These are phyloP conservation scores for Parnassius glacialis DNA, from an alignment of 2,888 invertebrate species.

Conservation along the genomic window DNA sequence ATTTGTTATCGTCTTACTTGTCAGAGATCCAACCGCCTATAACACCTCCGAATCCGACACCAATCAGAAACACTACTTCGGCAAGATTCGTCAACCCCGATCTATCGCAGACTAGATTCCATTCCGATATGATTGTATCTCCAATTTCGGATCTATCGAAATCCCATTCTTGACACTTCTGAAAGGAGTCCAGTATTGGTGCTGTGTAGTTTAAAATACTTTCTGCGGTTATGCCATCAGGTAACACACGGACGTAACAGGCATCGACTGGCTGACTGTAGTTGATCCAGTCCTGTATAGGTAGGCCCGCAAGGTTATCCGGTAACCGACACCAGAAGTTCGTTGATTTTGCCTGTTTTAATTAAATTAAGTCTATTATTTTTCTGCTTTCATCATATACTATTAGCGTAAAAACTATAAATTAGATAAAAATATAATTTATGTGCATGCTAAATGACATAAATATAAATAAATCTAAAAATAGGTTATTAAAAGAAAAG, in stretches of 20 bases:
- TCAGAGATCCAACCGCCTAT: slow-evolving; percentile 90
- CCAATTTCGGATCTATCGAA: slow-evolving; percentile 81
- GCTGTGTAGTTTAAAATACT: slow-evolving; percentile 63
- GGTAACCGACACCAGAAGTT: slow-evolving; percentile 87
- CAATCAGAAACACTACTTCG: slow-evolving; percentile 88
- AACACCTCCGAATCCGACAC: slow-evolving; percentile 88
- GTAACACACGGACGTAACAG: slow-evolving; percentile 80
- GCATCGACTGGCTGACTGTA: slow-evolving; percentile 82
- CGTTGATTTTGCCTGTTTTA: slow-evolving; percentile 80
- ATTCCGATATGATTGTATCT: slow-evolving; percentile 87
- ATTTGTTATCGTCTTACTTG: slow-evolving; percentile 62
- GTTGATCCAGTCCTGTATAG: slow-evolving; percentile 83
- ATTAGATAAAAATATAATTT: too few species aligned
- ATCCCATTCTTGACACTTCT: slow-evolving; percentile 82
- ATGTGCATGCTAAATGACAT: too few species aligned
- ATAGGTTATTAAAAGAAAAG: too few species aligned
- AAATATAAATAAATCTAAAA: too few species aligned
- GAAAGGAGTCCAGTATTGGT: slow-evolving; percentile 58
- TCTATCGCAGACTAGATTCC: slow-evolving; percentile 88
- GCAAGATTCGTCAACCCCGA: slow-evolving; percentile 85
- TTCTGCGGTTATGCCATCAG: slow-evolving; percentile 55
- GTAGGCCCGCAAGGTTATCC: slow-evolving; percentile 73
- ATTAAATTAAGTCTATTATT: background rate
- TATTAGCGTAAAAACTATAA: too few species aligned
- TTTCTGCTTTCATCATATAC: too few species aligned